Evolutionary conservation across 2,797 vertebrate species (phyloP), one percentile per base, ranked within the genome.

Genomic region (Lagorchestes hirsutus): DNA sequence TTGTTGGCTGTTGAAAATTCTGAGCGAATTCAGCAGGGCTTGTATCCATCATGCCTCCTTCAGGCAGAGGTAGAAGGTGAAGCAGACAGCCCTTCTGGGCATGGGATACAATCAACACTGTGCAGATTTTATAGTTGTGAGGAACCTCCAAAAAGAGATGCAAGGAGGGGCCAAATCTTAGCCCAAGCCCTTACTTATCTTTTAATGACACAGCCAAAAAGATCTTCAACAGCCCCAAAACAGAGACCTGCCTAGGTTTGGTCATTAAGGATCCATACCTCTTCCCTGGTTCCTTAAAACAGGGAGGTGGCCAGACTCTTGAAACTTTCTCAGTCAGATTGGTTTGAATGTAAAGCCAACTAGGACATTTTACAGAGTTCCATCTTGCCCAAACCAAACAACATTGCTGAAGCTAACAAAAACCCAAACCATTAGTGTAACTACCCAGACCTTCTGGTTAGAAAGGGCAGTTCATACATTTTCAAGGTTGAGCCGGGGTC

Each of bases 401-500:
- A 46, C 8, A 0, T 27, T 46, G 22, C n/a, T 18, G 34, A n/a
- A 67, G 13, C 14, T n/a, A n/a, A n/a, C 0, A 4, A 67, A 67
- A n/a, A 67, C 31, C 62, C 29, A 13, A 67, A 4, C 62, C 5
- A n/a, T n/a, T 74, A 31, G 16, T 0, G 16, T 74, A 40, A 40
- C n/a, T 40, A 12, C 16, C 62, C n/a, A 56, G 12, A n/a, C 14
- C 62, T 59, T 31, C 2, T 16, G 13, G 31, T 31, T 67, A 67
- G 59, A 67, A n/a, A 67, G 59, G 31, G 59, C 31, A 62, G 3
- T 8, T 62, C 0, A 3, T 14, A 3, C 31, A 67, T 2, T 31
- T 29, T 4, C 0, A 5, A 8, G 34, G 14, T 16, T 6, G 0
- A n/a, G 1, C 34, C 2, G 22, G 62, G n/a, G 2, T 27, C 40